Conservation (phyloP, 2,797 vertebrate genomes). For the Mycteria americana region DNA sequence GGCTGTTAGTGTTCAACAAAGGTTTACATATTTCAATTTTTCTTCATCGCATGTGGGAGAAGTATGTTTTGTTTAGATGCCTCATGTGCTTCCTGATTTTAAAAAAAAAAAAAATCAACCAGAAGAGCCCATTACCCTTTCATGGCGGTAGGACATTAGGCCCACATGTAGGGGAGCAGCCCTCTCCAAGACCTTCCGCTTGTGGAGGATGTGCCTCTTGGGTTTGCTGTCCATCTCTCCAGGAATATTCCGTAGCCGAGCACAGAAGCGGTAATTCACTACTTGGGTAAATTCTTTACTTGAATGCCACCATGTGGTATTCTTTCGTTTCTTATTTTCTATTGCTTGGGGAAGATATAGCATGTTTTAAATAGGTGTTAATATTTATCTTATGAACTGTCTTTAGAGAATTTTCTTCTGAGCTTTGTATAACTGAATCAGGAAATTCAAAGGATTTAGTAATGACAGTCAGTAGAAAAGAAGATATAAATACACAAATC, state of each 20-base stretch:
- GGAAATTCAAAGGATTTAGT: not conserved
- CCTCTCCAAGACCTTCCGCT: rapidly evolving
- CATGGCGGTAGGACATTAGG: not conserved
- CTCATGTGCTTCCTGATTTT: not conserved
- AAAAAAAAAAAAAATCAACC: not conserved
- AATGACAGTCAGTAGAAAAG: rapidly evolving
- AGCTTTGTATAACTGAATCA: not conserved
- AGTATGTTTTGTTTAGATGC: not conserved
- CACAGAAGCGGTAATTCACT: not conserved
- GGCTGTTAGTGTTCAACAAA: not conserved
- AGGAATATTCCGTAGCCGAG: not conserved
- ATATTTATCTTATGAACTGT: not conserved
- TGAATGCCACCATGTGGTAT: not conserved
- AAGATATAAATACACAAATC: rapidly evolving
- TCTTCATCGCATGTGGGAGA: not conserved
- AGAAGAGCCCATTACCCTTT: not conserved
- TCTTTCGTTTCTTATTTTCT: not conserved
- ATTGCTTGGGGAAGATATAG: not conserved
- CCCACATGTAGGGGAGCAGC: too few species aligned
- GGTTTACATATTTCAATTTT: not conserved
- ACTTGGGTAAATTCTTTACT: not conserved
- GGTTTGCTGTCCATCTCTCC: not conserved
- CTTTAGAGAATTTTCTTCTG: not conserved
- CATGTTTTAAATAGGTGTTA: not conserved
- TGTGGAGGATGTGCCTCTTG: not conserved